These are phyloP conservation scores for Leptosomus discolor DNA, from an alignment of 2,113 vertebrate species.

Conservation along the genomic window DNA sequence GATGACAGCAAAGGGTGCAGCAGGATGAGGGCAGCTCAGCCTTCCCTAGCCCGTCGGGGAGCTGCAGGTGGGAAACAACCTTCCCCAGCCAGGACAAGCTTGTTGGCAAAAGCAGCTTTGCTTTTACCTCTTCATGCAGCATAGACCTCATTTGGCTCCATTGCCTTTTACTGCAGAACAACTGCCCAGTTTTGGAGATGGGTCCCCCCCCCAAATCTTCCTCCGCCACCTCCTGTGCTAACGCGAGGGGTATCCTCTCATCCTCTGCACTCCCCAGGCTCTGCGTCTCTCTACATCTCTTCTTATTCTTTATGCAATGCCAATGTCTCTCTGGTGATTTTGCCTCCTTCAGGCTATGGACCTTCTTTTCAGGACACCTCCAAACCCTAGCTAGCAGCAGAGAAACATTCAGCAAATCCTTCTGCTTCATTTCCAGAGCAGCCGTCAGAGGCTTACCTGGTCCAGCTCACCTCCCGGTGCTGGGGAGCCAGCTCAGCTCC, in stretches of 20 bases:
- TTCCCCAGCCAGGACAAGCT: not conserved
- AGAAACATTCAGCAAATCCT: not conserved
- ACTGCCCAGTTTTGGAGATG: rapidly evolving
- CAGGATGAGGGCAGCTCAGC: not conserved
- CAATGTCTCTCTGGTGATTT: not conserved
- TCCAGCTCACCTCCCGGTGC: not conserved
- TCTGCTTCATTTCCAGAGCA: not conserved
- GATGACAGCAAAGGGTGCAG: not conserved
- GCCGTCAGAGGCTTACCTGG: not conserved
- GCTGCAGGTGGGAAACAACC: not conserved
- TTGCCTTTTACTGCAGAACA: not conserved
- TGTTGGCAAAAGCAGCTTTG: not conserved
- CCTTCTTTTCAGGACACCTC: not conserved
- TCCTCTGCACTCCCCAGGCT: not conserved
- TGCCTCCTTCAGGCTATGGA: not conserved
- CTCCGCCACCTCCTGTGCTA: not conserved
- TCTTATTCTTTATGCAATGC: not conserved
- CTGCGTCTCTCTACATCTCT: not conserved
- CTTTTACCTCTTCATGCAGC: not conserved
- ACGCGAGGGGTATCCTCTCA: rapidly evolving
- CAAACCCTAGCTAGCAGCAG: not conserved
- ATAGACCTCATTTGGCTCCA: rapidly evolving
- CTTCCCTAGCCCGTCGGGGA: not conserved
- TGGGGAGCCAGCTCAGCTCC: not conserved
- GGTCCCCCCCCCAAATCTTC: not conserved